Base-by-base conservation (phyloP, 2,113 vertebrate species). In the Forbesichthys agassizii region DNA sequence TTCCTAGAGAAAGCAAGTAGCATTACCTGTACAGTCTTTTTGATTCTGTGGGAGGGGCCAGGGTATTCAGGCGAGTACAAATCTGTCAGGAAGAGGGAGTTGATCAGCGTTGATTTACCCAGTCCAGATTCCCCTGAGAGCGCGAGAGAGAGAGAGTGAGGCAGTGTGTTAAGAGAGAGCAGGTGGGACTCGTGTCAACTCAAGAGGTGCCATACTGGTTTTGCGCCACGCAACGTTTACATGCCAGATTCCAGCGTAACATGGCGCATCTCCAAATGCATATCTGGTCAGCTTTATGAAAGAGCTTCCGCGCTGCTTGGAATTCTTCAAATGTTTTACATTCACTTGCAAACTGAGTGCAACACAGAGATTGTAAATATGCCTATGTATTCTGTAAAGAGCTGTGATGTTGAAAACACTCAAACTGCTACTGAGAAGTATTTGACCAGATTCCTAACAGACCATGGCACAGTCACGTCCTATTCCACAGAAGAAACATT, bases 71-170 rank as follows among this genome's bases (percentile, higher is more conserved):
- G 81, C 14, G 97, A 96, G 90, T 98, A 98, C 72, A 98, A 58
- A 84, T 98, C 97, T 89, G 96, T 98, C 90, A 98, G 94, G 88
- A 98, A 98, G 81, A 98, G 92, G 0, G 97, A 98, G 93, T 98
- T 99, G 92, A 99, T 98, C 91, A 99, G 91, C 49, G 97, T 99
- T 13, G 97, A 99, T 90, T 99, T 99, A 83, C 97, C 97, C 84
- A 99, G 86, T 68, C 96, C 97, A 70, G 96, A 98, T 92, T 99
- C 96, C 81, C 97, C 96, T 99, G 9, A 53, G 48, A 71, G 33
- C 57, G 0, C 16, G 63, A 78, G 73, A 81, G 61, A 86, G 62
- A 79, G 57, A 61, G 9, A 68, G 66, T 3, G 33, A 68, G 48
- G 13, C 68, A 51, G 48, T 11, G 56, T 33, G 60, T 42, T 61